Evolutionary conservation across 2,888 invertebrate genomes (phyloP), one percentile per base, ranked within the genome.

Genomic region (Hirtodrosophila cameraria): DNA sequence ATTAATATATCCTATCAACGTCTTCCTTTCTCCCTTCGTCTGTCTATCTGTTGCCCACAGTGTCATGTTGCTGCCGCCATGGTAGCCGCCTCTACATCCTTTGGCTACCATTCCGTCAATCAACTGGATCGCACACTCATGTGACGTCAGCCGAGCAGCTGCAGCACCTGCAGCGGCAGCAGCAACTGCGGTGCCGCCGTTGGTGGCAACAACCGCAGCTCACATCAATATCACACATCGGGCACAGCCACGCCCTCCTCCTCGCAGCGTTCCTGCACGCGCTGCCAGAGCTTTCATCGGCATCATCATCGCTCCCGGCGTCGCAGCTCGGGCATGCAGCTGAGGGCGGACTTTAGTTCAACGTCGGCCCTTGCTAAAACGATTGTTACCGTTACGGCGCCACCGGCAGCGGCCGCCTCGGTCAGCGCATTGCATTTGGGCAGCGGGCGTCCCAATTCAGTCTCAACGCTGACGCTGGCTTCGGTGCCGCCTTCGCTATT

Each of bases 131-230:
- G 91, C 48, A 89, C 88, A 54, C 87, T 90, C 76, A 91, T 91
- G 86, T 90, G 91, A 90, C 91, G 91, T 43, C 90, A 90, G 81
- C 90, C 89, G n/a, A 91, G 90, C 89, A 91, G 90, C 83, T 91
- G 91, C 87, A 91, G 90, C 82, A 89, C 91, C 71, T 91, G 91
- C 72, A 90, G 90, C 75, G 89, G 88, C 71, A 89, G 89, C 83
- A 90, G 90, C 88, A 90, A 89, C 85, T 90, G 90, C 76, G 89
- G 87, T 38, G 84, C 81, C 42, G 85, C 13, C 5, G 30, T 11
- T 8, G 49, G 48, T 18, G 78, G 42, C 66, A 77, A 50, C 33
- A 69, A 42, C 57, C 81, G 73, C 58, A 75, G 70, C 38, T 86
- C 77, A n/a, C 77, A 75, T 53, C 86, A 80, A 25, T 77, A 85